phyloP scores from a whole-genome alignment of 1,140 invertebrate genomes.

The Metaphire vulgaris region DNA sequence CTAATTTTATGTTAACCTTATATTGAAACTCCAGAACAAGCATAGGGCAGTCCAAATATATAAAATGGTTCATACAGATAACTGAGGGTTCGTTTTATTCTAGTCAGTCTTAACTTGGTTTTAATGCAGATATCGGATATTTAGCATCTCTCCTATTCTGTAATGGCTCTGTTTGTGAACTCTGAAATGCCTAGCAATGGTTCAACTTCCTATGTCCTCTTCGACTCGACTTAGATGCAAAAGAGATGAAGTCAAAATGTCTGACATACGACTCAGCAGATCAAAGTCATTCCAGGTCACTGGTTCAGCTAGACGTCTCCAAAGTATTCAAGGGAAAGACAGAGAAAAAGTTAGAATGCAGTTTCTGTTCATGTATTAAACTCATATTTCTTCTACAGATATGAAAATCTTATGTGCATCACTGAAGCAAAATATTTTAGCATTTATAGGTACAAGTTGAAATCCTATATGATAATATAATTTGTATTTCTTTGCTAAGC shows the following conservation, averaged over 20 bases:
- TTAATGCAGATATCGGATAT: no score
- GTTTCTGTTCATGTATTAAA: background rate
- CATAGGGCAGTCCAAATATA: no score
- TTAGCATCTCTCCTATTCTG: no score
- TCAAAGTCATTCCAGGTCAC: background rate
- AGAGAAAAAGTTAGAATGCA: background rate
- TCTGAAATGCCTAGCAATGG: no score
- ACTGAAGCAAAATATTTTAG: background rate
- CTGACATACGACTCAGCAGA: background rate
- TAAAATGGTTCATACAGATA: no score
- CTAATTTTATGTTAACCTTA: no score
- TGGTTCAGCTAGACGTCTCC: background rate
- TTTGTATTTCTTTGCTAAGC: background rate
- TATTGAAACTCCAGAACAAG: no score
- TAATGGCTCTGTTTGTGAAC: no score
- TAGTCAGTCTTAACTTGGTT: no score
- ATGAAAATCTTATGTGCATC: no score
- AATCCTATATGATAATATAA: background rate
- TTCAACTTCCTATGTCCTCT: background rate
- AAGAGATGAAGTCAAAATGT: background rate
- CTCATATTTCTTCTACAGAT: background rate
- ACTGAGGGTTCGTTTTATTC: no score
- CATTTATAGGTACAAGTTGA: background rate
- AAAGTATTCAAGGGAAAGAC: constrained; percentile 1
- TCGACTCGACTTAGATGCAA: background rate